phyloP scores from a whole-genome alignment of 1,140 invertebrate genomes.

The Rhopalosiphum padi region DNA sequence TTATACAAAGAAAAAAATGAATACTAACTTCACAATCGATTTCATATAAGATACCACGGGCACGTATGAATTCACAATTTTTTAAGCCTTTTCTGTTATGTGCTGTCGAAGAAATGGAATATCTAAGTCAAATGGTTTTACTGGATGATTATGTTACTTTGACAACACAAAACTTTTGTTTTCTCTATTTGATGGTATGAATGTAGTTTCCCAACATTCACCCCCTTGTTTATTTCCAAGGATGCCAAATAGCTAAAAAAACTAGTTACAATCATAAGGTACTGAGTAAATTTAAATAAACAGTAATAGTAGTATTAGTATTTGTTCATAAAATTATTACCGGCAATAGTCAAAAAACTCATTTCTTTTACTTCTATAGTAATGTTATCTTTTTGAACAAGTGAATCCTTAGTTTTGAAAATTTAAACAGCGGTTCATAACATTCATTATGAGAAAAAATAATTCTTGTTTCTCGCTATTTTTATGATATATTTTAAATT shows the following conservation, averaged over 20 bases:
- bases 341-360: neutral
- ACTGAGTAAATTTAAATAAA: no score
- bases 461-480: neutral
- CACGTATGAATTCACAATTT: neutral
- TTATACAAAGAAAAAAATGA: no score
- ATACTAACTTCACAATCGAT: neutral
- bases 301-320: no score
- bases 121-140: neutral
- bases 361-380: constrained; percentile 18
- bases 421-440: constrained; percentile 19
- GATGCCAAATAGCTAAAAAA: neutral
- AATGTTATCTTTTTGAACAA: neutral
- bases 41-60: neutral
- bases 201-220: neutral
- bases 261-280: neutral
- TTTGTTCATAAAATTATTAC: constrained; percentile 6
- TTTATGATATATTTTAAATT: neutral
- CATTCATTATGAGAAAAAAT: neutral
- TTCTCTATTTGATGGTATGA: neutral
- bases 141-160: neutral
- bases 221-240: neutral
- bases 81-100: neutral
- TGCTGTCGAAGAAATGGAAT: neutral
- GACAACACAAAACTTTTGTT: neutral
- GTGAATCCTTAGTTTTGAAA: constrained; percentile 2